These are phyloP conservation scores for Stenopsyche tienmushanensis DNA, from an alignment of 1,140 invertebrate species.

Conservation along the genomic window DNA sequence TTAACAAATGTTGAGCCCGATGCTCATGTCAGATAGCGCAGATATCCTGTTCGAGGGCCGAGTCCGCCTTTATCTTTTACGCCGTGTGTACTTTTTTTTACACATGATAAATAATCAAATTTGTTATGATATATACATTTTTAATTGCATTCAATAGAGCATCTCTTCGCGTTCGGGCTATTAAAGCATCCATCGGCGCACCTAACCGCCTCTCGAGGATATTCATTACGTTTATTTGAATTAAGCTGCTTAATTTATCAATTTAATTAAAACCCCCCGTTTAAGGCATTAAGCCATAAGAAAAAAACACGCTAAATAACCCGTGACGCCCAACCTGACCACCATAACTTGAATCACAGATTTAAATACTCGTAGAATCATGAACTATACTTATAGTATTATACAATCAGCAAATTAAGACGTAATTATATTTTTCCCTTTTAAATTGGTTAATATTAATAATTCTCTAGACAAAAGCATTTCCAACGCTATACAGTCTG, in stretches of 20 bases:
- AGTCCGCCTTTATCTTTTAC: too few species aligned
- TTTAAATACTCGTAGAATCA: too few species aligned
- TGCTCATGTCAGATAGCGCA: too few species aligned
- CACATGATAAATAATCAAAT: neutral
- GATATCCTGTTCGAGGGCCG: too few species aligned
- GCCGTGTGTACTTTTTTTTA: neutral
- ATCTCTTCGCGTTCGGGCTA: neutral
- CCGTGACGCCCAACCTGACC: constrained; percentile 10
- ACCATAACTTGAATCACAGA: neutral
- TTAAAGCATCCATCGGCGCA: constrained; percentile 15
- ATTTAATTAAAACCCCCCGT: constrained; percentile 40
- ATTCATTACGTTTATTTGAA: constrained; percentile 42
- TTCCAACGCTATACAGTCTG: too few species aligned
- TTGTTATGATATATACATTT: neutral
- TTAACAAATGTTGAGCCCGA: too few species aligned
- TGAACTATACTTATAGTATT: too few species aligned
- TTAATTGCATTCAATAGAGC: constrained; percentile 8
- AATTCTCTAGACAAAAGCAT: too few species aligned
- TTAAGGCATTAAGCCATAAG: constrained; percentile 21
- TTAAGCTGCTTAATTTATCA: constrained; percentile 42
- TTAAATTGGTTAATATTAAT: too few species aligned
- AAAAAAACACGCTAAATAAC: constrained; percentile 24
- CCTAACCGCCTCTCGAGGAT: constrained; percentile 25
- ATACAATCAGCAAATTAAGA: too few species aligned
- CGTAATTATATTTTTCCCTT: neutral